These are phyloP conservation scores for Lophura nycthemera DNA, from an alignment of 2,113 vertebrate genomes.

Conservation along the genomic window DNA sequence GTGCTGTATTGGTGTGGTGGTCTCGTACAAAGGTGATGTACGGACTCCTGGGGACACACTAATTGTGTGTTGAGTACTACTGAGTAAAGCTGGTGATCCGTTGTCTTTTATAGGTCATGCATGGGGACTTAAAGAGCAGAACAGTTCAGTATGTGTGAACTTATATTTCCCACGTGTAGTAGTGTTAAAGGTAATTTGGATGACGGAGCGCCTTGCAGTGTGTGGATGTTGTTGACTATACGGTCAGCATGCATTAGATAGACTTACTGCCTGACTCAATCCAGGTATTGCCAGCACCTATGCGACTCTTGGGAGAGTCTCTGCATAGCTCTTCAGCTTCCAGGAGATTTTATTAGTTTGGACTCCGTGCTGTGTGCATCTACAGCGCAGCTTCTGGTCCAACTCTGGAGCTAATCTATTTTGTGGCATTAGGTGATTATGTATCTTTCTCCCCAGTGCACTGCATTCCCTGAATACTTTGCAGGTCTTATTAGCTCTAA, in stretches of 20 bases:
- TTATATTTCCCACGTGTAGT: fast-evolving
- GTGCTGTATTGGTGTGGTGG: neutral
- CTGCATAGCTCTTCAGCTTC: conserved; percentile 26
- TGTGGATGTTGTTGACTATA: neutral
- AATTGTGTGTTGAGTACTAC: fast-evolving
- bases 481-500: conserved; percentile 21
- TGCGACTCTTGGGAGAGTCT: neutral
- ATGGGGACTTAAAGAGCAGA: neutral
- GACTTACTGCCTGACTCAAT: conserved; percentile 20
- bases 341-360: conserved; percentile 54
- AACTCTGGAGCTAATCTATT: conserved; percentile 22
- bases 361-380: conserved; percentile 20
- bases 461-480: neutral
- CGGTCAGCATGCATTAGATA: conserved; percentile 11
- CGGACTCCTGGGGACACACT: neutral
- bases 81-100: neutral
- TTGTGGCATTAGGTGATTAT: neutral
- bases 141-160: fast-evolving
- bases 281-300: conserved; percentile 27
- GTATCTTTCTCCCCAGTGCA: neutral
- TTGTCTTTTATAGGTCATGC: neutral
- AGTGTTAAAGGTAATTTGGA: neutral
- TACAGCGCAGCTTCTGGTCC: neutral
- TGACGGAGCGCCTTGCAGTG: neutral
- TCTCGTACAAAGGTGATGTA: fast-evolving